Base-by-base conservation (phyloP, 2,797 vertebrate species). In the Euthynnus affinis region DNA sequence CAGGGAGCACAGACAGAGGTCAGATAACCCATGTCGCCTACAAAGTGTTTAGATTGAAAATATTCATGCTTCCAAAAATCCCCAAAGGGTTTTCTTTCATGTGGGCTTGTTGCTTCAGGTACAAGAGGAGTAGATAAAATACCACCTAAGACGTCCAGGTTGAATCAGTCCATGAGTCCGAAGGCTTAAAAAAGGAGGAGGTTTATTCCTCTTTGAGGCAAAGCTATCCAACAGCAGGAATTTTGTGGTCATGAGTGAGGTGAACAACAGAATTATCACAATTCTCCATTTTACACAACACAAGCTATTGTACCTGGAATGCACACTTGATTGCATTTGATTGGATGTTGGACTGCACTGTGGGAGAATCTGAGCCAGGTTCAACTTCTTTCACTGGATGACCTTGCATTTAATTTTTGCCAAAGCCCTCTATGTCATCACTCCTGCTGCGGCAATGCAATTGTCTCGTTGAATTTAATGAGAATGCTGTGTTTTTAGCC, bases 381-480 rank as follows among this genome's bases (percentile, higher is more conserved):
- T 79, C 20, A 80, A 67, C 64, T 44, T 42, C 4, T 53, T 74
- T 29, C 32, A 17, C 57, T 64, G 49, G 12, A 57, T 40, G 18
- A 46, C 74, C 40, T n/a, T 5, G 55, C 34, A 37, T 74, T 49
- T 59, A 29, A 3, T 61, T 51, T 34, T 23, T 20, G 18, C 25
- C 22, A 18, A 46, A 53, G 59, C 56, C 49, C 68, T 78, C 18
- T 48, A 65, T 22, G 17, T 67, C 75, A 22, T 13, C 34, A 63
- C 44, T 64, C 68, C 55, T 17, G 51, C 82, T 60, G 73, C 52
- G 78, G 74, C 46, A 67, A 71, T 78, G 81, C 62, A 85, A 81
- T 3, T 29, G 27, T 76, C 69, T 74, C 65, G 68, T 53, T 86
- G 81, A 78, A 80, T 84, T 84, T 46, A 89, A 89, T 88, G 86